Conservation (phyloP, 1,140 invertebrate species). For the Dryas iulia region DNA sequence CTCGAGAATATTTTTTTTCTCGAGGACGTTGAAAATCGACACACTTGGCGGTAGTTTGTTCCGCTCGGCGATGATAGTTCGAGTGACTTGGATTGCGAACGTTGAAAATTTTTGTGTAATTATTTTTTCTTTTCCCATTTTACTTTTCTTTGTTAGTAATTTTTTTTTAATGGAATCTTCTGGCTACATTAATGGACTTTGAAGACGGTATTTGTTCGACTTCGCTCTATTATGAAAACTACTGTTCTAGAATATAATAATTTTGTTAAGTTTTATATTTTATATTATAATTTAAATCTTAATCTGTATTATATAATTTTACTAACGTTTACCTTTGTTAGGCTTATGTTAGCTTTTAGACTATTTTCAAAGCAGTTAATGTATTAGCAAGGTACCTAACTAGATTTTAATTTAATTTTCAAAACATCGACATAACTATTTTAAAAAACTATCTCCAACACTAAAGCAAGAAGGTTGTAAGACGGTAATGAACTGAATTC, state of each 20-base stretch:
- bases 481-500: conserved; percentile 74
- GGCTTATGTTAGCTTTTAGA: background rate
- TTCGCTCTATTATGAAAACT: background rate
- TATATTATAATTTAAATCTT: background rate
- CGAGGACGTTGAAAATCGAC: conserved; percentile 76
- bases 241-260: background rate
- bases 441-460: conserved; percentile 36
- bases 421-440: conserved; percentile 38
- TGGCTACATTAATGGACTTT: conserved; percentile 23
- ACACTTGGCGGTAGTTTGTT: conserved; percentile 78
- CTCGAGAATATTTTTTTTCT: conserved; percentile 78
- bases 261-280: background rate
- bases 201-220: conserved; percentile 14
- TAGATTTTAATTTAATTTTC: background rate
- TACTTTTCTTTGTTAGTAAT: conserved; percentile 39
- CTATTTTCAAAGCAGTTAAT: background rate
- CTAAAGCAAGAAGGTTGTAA: conserved; percentile 55
- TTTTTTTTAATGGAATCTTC: conserved; percentile 25
- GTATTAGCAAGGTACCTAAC: background rate
- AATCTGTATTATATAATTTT: background rate
- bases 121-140: conserved; percentile 49
- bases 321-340: background rate
- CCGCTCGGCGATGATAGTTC: conserved; percentile 72
- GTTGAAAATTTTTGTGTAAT: conserved; percentile 54
- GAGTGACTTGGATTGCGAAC: conserved; percentile 68